These are phyloP conservation scores for Yponomeuta plumbellus DNA, from an alignment of 2,888 invertebrate genomes.

Conservation along the genomic window DNA sequence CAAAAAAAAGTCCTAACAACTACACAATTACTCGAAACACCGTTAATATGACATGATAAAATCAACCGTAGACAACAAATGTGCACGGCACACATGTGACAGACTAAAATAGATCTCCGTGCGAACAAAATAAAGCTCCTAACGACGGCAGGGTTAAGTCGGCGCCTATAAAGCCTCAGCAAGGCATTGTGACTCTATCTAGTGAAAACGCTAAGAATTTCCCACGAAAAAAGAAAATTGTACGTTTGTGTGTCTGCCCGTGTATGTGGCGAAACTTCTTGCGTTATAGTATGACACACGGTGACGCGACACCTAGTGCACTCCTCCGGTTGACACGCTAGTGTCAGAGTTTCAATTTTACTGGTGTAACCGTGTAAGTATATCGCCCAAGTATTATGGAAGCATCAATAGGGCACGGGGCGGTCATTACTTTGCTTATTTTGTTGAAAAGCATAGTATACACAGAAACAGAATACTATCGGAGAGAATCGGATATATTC, in stretches of 20 bases:
- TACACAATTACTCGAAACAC: constrained; percentile 41
- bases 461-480: too few relatives aligned
- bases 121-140: constrained; percentile 27
- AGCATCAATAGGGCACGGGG: too few relatives aligned
- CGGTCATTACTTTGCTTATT: too few relatives aligned
- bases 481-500: too few relatives aligned
- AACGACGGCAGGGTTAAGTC: constrained; percentile 25
- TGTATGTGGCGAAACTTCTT: constrained; percentile 54
- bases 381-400: too few relatives aligned
- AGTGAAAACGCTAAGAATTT: constrained; percentile 63
- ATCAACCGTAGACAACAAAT: constrained; percentile 22
- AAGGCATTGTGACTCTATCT: constrained; percentile 42
- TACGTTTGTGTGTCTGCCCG: constrained; percentile 18
- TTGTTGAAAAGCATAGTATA: too few relatives aligned
- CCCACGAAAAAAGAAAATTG: constrained; percentile 73
- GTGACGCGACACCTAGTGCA: neutral
- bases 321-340: neutral
- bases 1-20: constrained; percentile 23
- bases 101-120: constrained; percentile 23
- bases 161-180: constrained; percentile 30
- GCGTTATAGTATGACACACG: constrained; percentile 32
- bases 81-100: constrained; percentile 22
- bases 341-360: neutral
- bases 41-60: constrained; percentile 37
- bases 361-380: too few relatives aligned